phyloP scores from a whole-genome alignment of 2,888 invertebrate genomes.

The Entomobrya proxima region DNA sequence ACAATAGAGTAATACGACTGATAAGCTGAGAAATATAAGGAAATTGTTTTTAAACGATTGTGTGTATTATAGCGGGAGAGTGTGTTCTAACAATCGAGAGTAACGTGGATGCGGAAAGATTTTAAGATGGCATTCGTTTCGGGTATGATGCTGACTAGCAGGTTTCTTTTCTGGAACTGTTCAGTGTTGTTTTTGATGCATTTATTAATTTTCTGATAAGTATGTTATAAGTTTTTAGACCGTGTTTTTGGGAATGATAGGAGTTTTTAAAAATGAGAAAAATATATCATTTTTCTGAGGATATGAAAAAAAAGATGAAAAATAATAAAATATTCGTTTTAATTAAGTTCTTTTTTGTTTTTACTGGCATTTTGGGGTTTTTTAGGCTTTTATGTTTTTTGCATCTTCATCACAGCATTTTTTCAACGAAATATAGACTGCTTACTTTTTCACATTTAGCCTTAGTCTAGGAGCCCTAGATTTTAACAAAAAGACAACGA shows the following conservation, averaged over 20 bases:
- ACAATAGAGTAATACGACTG: no score
- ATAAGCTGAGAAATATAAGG: no score
- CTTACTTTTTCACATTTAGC: no score
- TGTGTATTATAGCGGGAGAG: no score
- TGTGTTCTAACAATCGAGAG: background rate
- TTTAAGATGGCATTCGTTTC: slow-evolving; percentile 26
- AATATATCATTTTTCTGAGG: slow-evolving; percentile 58
- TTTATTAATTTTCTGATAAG: slow-evolving; percentile 69
- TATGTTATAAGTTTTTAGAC: slow-evolving; percentile 47
- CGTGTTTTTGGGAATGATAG: slow-evolving; percentile 58
- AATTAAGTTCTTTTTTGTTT: slow-evolving; percentile 33
- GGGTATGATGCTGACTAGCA: slow-evolving; percentile 38
- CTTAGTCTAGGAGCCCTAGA: no score
- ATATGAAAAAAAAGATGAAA: slow-evolving; percentile 31
- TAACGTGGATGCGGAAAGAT: background rate
- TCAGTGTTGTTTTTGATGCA: slow-evolving; percentile 69
- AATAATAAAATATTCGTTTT: slow-evolving; percentile 45
- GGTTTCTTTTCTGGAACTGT: slow-evolving; percentile 59
- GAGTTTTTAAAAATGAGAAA: slow-evolving; percentile 52
- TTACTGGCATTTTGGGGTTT: background rate
- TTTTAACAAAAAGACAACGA: no score
- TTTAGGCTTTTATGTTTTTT: background rate
- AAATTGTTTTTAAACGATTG: no score
- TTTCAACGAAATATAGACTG: no score
- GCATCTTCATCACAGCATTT: background rate